phyloP scores from a whole-genome alignment of 2,113 vertebrate genomes.

The Mormoops blainvillei region DNA sequence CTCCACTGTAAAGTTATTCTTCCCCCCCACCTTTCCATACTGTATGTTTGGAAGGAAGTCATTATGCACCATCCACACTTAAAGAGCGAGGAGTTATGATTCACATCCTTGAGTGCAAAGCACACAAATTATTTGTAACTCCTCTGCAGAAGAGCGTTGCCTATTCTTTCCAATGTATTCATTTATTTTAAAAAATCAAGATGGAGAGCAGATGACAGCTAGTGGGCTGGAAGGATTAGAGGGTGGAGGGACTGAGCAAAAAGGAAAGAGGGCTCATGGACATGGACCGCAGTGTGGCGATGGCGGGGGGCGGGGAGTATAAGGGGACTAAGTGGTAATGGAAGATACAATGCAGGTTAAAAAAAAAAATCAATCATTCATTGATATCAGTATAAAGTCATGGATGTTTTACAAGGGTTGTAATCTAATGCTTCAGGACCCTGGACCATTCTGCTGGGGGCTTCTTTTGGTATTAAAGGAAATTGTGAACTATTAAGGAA shows the following conservation, averaged over 20 bases:
- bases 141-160: not conserved
- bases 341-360: too few relatives aligned
- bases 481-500: conserved; percentile 36
- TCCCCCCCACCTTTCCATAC: not conserved
- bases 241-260: too few relatives aligned
- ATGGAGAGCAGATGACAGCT: too few relatives aligned
- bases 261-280: too few relatives aligned
- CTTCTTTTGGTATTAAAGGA: not conserved
- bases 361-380: not conserved
- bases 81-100: not conserved
- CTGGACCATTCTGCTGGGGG: not conserved
- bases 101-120: not conserved
- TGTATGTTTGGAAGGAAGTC: not conserved
- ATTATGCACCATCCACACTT: not conserved
- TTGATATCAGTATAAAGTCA: not conserved
- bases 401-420: not conserved
- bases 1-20: not conserved
- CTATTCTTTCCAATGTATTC: not conserved
- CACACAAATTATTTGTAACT: not conserved
- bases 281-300: too few relatives aligned
- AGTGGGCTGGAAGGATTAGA: too few relatives aligned
- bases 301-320: too few relatives aligned
- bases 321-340: too few relatives aligned
- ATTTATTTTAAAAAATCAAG: not conserved
- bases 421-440: not conserved